A percentile compares a stretch with the other conserved stretches of the same genome.
Conservation (phyloP, 2,888 invertebrate species). For the Drosophila kokeensis region DNA sequence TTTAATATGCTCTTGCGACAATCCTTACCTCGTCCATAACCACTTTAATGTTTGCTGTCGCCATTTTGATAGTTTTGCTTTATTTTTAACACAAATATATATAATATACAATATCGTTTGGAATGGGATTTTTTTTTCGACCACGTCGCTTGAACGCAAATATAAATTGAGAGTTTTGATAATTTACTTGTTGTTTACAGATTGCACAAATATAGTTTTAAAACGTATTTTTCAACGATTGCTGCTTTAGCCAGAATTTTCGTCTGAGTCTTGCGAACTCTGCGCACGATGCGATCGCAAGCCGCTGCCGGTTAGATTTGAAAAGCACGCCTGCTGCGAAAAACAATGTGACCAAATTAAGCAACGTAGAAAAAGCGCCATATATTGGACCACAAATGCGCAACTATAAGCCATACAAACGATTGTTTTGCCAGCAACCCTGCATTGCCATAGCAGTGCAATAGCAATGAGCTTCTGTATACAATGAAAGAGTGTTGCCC, state of each 20-base stretch:
- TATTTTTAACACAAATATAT: constrained; percentile 35
- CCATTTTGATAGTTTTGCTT: constrained; percentile 62
- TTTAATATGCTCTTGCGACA: background rate
- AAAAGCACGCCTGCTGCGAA: constrained; percentile 70
- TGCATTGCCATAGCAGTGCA: background rate
- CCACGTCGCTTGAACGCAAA: constrained; percentile 40
- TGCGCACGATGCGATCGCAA: constrained; percentile 66
- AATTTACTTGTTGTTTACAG: constrained; percentile 22
- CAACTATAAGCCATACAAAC: background rate
- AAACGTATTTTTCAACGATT: constrained; percentile 55
- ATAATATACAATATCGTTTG: constrained; percentile 18
- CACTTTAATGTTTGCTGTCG: constrained; percentile 66
- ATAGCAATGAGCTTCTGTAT: constrained; percentile 33
- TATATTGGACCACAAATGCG: constrained; percentile 9
- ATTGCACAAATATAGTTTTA: constrained; percentile 50
- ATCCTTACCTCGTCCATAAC: constrained; percentile 75
- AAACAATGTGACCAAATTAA: constrained; percentile 43
- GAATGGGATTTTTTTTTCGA: constrained; percentile 13
- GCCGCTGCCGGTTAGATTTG: constrained; percentile 79
- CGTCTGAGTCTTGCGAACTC: constrained; percentile 41
- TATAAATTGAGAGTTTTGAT: constrained; percentile 6
- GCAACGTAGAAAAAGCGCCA: background rate
- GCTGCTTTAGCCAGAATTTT: constrained; percentile 31
- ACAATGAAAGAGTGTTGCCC: constrained; percentile 20
- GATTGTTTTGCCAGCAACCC: background rate